Base-by-base conservation (phyloP, 2,797 vertebrate species). In the Poeciliopsis presidionis region DNA sequence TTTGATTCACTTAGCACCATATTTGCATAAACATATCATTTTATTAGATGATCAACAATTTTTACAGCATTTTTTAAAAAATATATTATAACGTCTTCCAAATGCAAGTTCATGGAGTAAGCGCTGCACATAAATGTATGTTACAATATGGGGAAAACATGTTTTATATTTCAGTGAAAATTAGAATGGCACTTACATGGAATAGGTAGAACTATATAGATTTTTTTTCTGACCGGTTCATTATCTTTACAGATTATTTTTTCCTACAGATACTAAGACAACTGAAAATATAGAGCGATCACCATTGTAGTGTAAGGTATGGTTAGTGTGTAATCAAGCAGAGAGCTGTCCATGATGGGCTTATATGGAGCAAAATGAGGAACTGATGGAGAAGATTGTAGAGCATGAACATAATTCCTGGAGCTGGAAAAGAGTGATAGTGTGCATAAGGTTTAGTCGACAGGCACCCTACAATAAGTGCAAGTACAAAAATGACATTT, bases 301-400 rank as follows among this genome's bases (percentile, higher is more conserved):
- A 55, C 12, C 0, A 39, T n/a, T 73, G 45, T 51, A 63, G 49
- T 78, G 71, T 25, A 47, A 80, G 72, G 73, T 73, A 53, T 51
- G 47, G 79, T 81, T 81, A 33, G 74, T 63, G 77, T 78, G 77
- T 67, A 77, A 85, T 87, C 75, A 80, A 82, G 16, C 82, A 75
- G 74, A 67, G 81, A 75, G 71, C 76, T 82, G 74, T 80, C 80
- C 41, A 8, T 67, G 81, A 82, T 76, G 71, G 57, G 70, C 74
- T 73, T 74, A 79, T 47, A 76, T 36, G 25, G 69, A 69, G 73
- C 73, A 78, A 88, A 88, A 84, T 73, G 72, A 85, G 67, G 71
- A 84, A 78, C 69, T 65, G 79, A 89, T 88, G 73, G 83, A 57
- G 55, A 72, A 81, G 85, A 89, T 75, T 85, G 82, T 75, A 22